Base-by-base conservation (phyloP, 2,888 invertebrate genomes). In the Ephialtes manifestator region DNA sequence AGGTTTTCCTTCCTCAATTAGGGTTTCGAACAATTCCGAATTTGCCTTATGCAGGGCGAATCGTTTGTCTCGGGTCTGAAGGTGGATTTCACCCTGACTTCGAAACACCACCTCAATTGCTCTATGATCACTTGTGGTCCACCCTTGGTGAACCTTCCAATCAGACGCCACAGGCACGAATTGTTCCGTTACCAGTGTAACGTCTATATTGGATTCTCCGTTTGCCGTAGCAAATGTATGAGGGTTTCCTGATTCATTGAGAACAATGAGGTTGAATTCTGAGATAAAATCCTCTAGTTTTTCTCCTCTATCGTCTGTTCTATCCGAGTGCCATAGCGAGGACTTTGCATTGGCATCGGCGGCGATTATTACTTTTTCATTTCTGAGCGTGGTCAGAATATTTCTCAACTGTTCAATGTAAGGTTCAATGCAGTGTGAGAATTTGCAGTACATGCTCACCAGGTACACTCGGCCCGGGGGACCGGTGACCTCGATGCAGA, bases 301-400 rank as follows among this genome's bases (percentile, higher is more conserved):
- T 8, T 0, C 77, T n/a, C n/a, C 83, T 2, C 72, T 13, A 0
- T 60, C 48, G 24, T 68, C 71, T 10, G 58, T 53, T 0, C 13
- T 39, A 55, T 79, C 35, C 20, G 72, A 48, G 10, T 63, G 65
- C 82, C 87, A 87, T 4, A 75, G 58, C 0, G 74, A 0, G 2
- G 74, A 80, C 15, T 39, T 35, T 0, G 77, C 63, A 20, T 86
- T 84, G 3, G 77, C 74, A 43, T 86, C 82, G 3, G n/a, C 13
- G 1, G 60, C 31, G 15, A 60, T 60, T 5, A 60, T 4, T 0
- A 60, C 11, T 13, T 60, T 60, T 5, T 60, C 31, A 4, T 60
- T 13, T 15, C 31, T 28, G 11, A 60, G 31, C 0, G 11, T 28
- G 0, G 10, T 3, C 7, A 58, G 13, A 1, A 58, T 51, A 3